Base-by-base conservation (phyloP, 2,888 invertebrate species). In the Druceiella hillmani region DNA sequence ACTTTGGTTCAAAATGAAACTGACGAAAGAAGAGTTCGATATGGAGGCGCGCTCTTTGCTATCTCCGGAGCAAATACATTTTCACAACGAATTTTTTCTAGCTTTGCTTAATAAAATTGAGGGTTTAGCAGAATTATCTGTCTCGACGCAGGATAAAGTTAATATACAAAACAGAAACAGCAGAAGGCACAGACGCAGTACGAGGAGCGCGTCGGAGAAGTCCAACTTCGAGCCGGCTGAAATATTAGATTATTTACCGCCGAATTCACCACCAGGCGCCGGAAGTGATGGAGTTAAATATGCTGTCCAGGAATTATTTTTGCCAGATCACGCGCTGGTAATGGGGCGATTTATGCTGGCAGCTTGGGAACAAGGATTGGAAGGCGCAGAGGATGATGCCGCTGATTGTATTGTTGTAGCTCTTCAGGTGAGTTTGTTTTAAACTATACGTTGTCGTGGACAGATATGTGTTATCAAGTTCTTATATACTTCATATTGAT, bases 291-390 rank as follows among this genome's bases (percentile, higher is more conserved):
- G 68, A 14, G 67, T 70, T 1, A 69, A 70, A 53, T 70, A 70
- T 57, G 69, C 70, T 39, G 59, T 63, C 20, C 70, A 87, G 58
- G 90, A 91, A 60, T 64, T 87, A 39, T 83, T 87, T 53, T 63
- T 93, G 42, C 93, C 93, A 0, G 92, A 92, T 58, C 78, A 81
- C 45, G 83, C 85, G 0, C 80, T 92, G 53, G 81, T 93, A 3
- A 75, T 87, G 44, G 88, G 90, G 0, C 72, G 91, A 41, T 79
- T 93, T 51, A 78, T 90, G 61, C 74, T 93, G 6, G 83, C 86
- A 3, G 90, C 91, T 4, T 93, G 92, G 92, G 91, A 93, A 54
- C 78, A 81, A 32, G 91, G 89, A 1, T 73, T 94, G 26, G 83
- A 89, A 48, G 87, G 88, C 4, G 87, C 87, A 3, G 87, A 90